These are phyloP conservation scores for Amblyteles armatorius DNA, from an alignment of 2,888 invertebrate species.

Conservation along the genomic window DNA sequence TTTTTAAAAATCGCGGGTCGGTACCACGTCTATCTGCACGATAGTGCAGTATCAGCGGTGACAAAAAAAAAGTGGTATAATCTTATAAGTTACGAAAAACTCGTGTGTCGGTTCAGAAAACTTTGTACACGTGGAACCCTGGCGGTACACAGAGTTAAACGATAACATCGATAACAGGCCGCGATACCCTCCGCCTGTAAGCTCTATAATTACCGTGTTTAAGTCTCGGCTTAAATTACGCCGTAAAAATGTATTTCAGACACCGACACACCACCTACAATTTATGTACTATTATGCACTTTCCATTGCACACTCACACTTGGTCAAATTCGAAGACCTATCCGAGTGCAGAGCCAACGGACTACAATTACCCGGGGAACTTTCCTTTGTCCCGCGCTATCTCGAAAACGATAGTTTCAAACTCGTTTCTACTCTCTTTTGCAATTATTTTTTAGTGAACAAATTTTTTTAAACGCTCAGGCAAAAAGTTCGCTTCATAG, in stretches of 20 bases:
- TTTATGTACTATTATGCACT: not conserved
- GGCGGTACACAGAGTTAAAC: not conserved
- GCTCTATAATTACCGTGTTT: constrained; percentile 2
- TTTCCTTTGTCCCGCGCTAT: not conserved
- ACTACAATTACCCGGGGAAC: not conserved
- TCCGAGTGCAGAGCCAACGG: not conserved
- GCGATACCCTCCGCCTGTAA: not conserved
- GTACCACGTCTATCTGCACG: not conserved
- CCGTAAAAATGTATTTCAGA: not conserved
- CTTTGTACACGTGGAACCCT: not conserved
- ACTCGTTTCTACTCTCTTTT: not conserved
- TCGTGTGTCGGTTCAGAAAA: not conserved
- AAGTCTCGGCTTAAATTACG: constrained; percentile 6
- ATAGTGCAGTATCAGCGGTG: not conserved
- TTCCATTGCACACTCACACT: not conserved
- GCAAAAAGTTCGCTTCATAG: not conserved
- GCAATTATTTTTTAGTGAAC: not conserved
- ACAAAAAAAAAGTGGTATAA: not conserved
- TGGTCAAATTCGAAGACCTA: not conserved
- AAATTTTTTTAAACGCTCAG: not conserved
- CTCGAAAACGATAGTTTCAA: not conserved
- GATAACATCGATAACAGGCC: constrained; percentile 2
- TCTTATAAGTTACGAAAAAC: not conserved
- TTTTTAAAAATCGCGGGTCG: not conserved
- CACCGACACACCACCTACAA: not conserved